These are phyloP conservation scores for Phaonia tiefii DNA, from an alignment of 2,888 invertebrate genomes.

Conservation along the genomic window DNA sequence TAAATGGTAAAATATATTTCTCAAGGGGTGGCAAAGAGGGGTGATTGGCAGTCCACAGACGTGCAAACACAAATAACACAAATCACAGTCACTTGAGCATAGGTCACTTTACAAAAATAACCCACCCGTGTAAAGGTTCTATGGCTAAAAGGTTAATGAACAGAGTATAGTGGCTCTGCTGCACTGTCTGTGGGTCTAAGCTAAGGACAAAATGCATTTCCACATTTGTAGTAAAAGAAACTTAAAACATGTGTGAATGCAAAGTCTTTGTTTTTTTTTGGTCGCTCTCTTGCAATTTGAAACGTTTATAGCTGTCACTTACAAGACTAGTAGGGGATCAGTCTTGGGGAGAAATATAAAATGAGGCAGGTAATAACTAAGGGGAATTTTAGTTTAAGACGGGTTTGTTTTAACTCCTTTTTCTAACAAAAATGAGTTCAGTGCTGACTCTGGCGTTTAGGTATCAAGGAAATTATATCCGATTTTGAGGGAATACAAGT, in stretches of 20 bases:
- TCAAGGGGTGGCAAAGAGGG: not conserved
- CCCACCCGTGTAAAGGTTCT: slow-evolving; percentile 21
- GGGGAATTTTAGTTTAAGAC: slow-evolving; percentile 5
- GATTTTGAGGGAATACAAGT: no score
- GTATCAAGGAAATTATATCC: no score
- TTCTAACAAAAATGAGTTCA: no score
- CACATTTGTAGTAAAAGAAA: slow-evolving; percentile 1
- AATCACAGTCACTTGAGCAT: slow-evolving; percentile 36
- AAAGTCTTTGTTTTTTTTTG: slow-evolving; percentile 9
- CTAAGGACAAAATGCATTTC: not conserved
- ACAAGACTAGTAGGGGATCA: not conserved
- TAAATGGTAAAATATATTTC: slow-evolving; percentile 23
- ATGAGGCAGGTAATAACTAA: not conserved
- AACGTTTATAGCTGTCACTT: slow-evolving; percentile 21
- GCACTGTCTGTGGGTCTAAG: not conserved
- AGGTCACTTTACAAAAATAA: slow-evolving; percentile 34
- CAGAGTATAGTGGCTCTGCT: slow-evolving; percentile 3
- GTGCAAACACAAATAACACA: not conserved
- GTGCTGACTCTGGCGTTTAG: no score
- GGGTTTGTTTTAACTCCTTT: no score
- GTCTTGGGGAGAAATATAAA: not conserved
- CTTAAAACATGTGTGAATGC: slow-evolving; percentile 3
- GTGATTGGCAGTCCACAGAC: not conserved
- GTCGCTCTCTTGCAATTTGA: slow-evolving; percentile 26
- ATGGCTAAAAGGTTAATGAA: slow-evolving; percentile 37